Evolutionary conservation across 2,888 invertebrate genomes (phyloP).

Genomic region (Dicroscelio sp.): DNA sequence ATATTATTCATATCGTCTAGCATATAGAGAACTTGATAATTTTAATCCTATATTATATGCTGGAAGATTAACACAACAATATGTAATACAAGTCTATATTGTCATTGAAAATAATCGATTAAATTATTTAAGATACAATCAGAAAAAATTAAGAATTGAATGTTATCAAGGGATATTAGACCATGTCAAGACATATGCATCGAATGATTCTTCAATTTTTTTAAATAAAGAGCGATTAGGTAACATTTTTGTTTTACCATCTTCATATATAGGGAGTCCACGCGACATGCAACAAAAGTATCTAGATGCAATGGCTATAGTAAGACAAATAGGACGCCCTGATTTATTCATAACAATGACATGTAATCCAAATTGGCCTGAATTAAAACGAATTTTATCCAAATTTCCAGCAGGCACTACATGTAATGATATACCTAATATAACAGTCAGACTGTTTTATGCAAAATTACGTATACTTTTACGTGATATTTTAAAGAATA

Average conservation of each 20-base stretch:
- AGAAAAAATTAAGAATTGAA: slow-evolving; percentile 30
- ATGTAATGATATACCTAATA: too few relatives aligned
- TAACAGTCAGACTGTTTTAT: slow-evolving; percentile 38
- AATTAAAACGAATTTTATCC: slow-evolving; percentile 90
- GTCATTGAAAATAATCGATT: slow-evolving; percentile 51
- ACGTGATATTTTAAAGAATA: background rate
- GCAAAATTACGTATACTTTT: background rate
- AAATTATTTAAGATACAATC: slow-evolving; percentile 52
- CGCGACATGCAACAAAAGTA: slow-evolving; percentile 88
- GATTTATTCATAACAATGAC: too few relatives aligned
- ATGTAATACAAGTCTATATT: slow-evolving; percentile 63
- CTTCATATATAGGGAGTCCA: slow-evolving; percentile 87
- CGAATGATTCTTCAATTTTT: slow-evolving; percentile 8
- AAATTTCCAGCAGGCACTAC: too few relatives aligned
- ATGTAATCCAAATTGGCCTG: too few relatives aligned
- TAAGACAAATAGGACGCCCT: slow-evolving; percentile 89
- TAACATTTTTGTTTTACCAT: slow-evolving; percentile 54
- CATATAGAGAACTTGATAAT: slow-evolving; percentile 20
- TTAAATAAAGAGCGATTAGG: slow-evolving; percentile 14
- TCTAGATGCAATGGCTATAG: slow-evolving; percentile 87
- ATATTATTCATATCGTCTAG: slow-evolving; percentile 65
- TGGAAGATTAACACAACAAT: slow-evolving; percentile 58
- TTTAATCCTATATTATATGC: slow-evolving; percentile 52
- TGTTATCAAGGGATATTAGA: slow-evolving; percentile 44
- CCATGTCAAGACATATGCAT: background rate